A percentile compares a stretch with the other conserved stretches of the same genome.
These are phyloP conservation scores for Petrocephalus schoutedeni DNA, from an alignment of 2,797 vertebrate species.

Conservation along the genomic window DNA sequence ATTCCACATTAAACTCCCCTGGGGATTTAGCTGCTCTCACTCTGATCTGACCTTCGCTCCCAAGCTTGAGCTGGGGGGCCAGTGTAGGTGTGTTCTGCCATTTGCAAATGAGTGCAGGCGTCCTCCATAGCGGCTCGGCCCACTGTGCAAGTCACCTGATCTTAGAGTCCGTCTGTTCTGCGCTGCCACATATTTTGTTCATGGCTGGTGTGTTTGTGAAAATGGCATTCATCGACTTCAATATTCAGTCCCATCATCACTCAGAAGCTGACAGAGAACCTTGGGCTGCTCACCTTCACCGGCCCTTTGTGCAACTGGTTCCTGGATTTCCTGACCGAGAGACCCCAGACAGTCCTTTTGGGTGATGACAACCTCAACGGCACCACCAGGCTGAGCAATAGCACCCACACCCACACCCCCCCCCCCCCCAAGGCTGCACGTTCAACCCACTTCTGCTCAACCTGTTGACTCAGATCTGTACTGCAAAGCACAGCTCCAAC, in stretches of 20 bases:
- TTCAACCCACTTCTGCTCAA: background rate
- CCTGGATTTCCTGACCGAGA: background rate
- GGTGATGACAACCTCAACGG: background rate
- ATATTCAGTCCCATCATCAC: background rate
- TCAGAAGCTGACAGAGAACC: background rate
- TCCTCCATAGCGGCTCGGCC: slow-evolving; percentile 23
- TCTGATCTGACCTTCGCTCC: slow-evolving; percentile 13
- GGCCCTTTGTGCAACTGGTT: background rate
- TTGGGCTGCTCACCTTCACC: background rate
- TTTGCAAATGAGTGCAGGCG: slow-evolving; percentile 38
- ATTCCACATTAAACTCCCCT: slow-evolving; percentile 32
- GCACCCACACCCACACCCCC: too few species aligned
- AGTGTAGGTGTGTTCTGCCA: background rate
- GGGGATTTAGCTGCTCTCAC: slow-evolving; percentile 32
- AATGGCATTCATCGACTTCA: background rate
- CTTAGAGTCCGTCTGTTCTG: background rate
- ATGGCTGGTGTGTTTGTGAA: background rate
- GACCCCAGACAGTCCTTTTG: background rate
- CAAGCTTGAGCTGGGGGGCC: background rate
- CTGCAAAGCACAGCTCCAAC: background rate
- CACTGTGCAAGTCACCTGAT: background rate
- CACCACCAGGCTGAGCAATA: background rate
- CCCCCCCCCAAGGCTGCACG: background rate
- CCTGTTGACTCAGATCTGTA: background rate
- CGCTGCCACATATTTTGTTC: background rate